Conservation (phyloP, 1,140 invertebrate genomes). For the Musca vetustissima region DNA sequence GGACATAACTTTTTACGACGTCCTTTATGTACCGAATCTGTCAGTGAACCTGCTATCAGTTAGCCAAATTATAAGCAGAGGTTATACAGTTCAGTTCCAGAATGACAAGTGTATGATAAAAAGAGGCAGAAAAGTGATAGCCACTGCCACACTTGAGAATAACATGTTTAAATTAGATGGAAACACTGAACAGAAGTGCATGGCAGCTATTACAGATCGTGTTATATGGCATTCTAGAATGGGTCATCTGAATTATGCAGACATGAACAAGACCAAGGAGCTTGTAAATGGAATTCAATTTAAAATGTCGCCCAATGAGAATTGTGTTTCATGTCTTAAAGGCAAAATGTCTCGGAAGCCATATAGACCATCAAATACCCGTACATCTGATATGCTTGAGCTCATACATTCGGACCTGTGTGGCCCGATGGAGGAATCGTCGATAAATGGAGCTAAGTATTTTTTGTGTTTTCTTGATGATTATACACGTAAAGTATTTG, state of each 20-base stretch:
- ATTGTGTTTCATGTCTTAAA: neutral
- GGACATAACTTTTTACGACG: neutral
- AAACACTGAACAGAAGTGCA: neutral
- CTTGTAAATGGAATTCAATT: neutral
- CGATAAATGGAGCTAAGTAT: constrained; percentile 44
- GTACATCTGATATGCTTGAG: neutral
- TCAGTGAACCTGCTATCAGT: neutral
- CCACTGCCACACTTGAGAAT: neutral
- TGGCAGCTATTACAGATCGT: neutral
- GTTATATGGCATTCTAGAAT: neutral
- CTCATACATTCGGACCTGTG: constrained; percentile 4
- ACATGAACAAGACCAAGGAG: neutral
- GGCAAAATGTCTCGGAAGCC: neutral
- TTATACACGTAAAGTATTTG: constrained; percentile 36
- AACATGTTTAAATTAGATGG: neutral
- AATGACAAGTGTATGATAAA: neutral
- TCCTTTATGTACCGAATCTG: neutral
- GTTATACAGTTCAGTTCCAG: neutral
- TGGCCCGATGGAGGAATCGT: constrained; percentile 29
- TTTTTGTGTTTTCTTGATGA: constrained; percentile 52
- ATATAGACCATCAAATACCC: neutral
- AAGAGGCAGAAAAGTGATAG: neutral
- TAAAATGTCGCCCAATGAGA: neutral
- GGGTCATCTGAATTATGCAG: neutral
- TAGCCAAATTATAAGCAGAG: neutral